A percentile compares a stretch with the other conserved stretches of the same genome.
Evolutionary conservation across 2,113 vertebrate species (phyloP).

Genomic region (Indri indri): DNA sequence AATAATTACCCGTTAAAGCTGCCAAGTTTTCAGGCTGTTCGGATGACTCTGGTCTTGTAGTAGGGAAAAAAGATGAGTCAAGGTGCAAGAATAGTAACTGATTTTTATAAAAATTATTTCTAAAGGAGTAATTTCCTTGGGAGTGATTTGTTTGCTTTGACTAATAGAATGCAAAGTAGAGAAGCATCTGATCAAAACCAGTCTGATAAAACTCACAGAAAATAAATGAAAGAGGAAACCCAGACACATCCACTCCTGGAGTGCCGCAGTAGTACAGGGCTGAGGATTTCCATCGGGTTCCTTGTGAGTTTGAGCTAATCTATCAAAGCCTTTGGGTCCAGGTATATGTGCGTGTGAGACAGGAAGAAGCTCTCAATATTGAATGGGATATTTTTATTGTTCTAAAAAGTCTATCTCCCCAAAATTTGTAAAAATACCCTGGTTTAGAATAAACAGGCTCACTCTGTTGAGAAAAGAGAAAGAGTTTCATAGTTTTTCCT

Average conservation of each 20-base stretch:
- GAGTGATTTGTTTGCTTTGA: background rate
- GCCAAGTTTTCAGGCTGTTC: constrained; percentile 37
- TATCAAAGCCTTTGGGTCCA: background rate
- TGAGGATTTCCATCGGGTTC: background rate
- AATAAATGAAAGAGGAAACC: background rate
- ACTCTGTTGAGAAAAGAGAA: background rate
- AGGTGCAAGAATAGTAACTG: background rate
- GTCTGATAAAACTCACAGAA: background rate
- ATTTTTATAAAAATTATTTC: background rate
- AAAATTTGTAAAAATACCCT: background rate
- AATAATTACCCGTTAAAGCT: constrained; percentile 9
- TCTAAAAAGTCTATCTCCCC: background rate
- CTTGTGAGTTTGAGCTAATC: background rate
- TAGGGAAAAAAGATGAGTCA: background rate
- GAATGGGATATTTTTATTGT: background rate
- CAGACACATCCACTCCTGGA: background rate
- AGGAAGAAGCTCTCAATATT: background rate
- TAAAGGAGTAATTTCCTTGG: background rate
- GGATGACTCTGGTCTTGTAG: background rate
- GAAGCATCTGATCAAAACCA: background rate
- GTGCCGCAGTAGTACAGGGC: background rate
- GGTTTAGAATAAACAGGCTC: background rate
- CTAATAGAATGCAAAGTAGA: background rate
- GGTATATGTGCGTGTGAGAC: background rate
- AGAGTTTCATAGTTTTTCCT: background rate